A percentile compares a stretch with the other conserved stretches of the same genome.
phyloP scores from a whole-genome alignment of 1,140 invertebrate genomes.

The Bilobella aurantiaca region DNA sequence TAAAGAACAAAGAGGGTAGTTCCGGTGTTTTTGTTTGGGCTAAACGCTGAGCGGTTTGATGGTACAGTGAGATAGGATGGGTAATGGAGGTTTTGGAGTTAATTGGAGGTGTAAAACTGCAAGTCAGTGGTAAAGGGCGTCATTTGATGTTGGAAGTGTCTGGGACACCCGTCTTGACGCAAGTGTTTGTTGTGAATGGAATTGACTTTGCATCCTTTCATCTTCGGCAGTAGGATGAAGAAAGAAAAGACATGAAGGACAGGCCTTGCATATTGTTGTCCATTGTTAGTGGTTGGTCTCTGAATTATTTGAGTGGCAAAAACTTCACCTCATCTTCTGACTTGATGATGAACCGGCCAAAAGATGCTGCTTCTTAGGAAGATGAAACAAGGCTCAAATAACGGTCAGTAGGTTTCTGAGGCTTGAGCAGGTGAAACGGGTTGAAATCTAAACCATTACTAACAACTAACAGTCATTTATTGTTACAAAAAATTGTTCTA shows the following conservation, averaged over 20 bases:
- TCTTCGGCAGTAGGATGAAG: neutral
- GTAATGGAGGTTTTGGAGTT: neutral
- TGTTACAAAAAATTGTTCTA: no score
- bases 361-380: neutral
- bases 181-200: no score
- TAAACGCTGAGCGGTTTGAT: neutral
- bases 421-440: conserved; percentile 26
- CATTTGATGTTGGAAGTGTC: no score
- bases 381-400: conserved; percentile 19
- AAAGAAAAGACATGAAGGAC: neutral
- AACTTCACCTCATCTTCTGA: conserved; percentile 5
- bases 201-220: neutral
- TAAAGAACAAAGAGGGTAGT: no score
- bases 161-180: no score
- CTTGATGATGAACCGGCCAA: neutral
- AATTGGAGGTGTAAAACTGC: neutral
- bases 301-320: neutral
- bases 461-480: no score
- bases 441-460: no score
- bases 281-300: neutral
- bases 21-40: neutral
- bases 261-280: neutral
- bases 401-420: conserved; percentile 35
- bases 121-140: no score
- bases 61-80: neutral